Conservation (phyloP, 1,140 invertebrate genomes). For the Bombus superbus region DNA sequence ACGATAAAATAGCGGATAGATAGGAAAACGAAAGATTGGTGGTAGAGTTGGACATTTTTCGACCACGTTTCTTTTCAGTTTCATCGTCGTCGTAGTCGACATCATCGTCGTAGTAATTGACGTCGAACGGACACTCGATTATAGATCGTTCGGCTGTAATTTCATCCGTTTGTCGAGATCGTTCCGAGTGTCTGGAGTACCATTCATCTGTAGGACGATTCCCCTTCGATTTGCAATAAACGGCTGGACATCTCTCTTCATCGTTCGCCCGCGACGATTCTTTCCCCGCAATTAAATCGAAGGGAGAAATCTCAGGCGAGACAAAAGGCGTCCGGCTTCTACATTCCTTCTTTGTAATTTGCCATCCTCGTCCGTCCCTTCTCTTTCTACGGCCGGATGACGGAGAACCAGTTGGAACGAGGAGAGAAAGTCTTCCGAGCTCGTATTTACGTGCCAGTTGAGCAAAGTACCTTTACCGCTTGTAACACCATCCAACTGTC, state of each 20-base stretch:
- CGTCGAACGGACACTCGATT: slow-evolving; percentile 31
- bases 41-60: slow-evolving; percentile 24
- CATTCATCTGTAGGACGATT: slow-evolving; percentile 50
- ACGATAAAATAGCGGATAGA: not conserved
- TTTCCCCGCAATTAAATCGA: slow-evolving; percentile 65
- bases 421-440: slow-evolving; percentile 62
- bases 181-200: slow-evolving; percentile 42
- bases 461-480: slow-evolving; percentile 30
- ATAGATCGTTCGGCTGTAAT: slow-evolving; percentile 48
- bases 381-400: slow-evolving; percentile 16
- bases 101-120: not conserved
- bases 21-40: not conserved
- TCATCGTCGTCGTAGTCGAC: not conserved
- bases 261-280: slow-evolving; percentile 41
- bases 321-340: slow-evolving; percentile 49
- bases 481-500: slow-evolving; percentile 29
- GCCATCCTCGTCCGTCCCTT: not conserved
- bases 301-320: slow-evolving; percentile 49
- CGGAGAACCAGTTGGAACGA: slow-evolving; percentile 35
- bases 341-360: slow-evolving; percentile 47
- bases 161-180: slow-evolving; percentile 57
- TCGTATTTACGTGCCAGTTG: slow-evolving; percentile 56
- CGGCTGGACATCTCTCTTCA: slow-evolving; percentile 29
- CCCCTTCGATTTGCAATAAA: slow-evolving; percentile 63
- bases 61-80: not conserved